phyloP scores from a whole-genome alignment of 2,113 vertebrate species.

The Peromyscus californicus region DNA sequence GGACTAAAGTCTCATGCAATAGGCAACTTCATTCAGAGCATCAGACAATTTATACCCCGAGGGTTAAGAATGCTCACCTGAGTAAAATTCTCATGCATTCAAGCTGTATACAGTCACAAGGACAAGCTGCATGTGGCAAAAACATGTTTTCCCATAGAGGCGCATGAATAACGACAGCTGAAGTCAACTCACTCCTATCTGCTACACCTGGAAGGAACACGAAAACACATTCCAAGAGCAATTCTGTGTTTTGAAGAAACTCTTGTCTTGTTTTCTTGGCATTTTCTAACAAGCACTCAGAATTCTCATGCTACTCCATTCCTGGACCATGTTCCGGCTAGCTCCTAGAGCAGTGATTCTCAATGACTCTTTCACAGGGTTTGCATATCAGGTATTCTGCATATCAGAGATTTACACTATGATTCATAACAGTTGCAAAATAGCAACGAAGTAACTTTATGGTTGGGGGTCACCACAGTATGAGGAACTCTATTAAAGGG shows the following conservation, averaged over 20 bases:
- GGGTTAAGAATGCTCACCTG: background rate
- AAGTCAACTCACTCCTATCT: background rate
- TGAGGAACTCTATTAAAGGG: background rate
- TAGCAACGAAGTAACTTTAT: background rate
- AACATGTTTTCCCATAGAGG: background rate
- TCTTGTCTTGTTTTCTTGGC: background rate
- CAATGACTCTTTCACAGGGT: background rate
- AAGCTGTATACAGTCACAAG: background rate
- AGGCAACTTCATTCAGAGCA: background rate
- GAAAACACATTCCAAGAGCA: background rate
- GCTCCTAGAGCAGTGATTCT: background rate
- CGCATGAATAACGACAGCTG: too few species aligned
- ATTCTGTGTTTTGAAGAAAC: background rate
- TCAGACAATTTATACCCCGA: background rate
- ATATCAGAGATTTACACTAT: background rate
- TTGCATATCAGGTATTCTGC: background rate
- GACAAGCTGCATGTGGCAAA: background rate
- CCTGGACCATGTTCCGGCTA: background rate
- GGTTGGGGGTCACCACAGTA: background rate
- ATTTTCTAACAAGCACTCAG: background rate
- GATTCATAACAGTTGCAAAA: background rate
- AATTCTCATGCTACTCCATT: background rate
- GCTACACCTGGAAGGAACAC: background rate
- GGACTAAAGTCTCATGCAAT: background rate
- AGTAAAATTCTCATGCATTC: background rate